Evolutionary conservation across 2,113 vertebrate species (phyloP).

Genomic region (Camelus bactrianus): DNA sequence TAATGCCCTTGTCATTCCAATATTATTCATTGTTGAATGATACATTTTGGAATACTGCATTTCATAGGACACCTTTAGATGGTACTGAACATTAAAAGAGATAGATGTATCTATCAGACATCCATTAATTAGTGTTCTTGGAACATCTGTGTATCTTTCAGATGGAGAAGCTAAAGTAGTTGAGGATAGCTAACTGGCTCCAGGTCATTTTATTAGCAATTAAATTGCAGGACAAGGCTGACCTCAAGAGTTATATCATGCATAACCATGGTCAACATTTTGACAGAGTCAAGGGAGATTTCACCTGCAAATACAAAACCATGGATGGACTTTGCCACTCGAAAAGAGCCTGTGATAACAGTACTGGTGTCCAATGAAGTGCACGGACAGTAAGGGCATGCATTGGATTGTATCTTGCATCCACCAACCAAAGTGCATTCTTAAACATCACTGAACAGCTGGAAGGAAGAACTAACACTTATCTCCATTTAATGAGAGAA

Average conservation of each 20-base stretch:
- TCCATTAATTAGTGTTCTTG: background rate
- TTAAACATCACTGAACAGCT: background rate
- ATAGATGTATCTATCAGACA: background rate
- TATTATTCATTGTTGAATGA: background rate
- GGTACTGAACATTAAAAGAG: background rate
- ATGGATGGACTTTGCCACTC: background rate
- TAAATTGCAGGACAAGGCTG: background rate
- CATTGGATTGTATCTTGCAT: background rate
- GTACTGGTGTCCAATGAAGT: background rate
- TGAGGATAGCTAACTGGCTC: background rate
- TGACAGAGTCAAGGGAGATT: background rate
- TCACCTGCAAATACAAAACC: background rate
- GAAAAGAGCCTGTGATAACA: background rate
- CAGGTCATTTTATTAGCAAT: background rate
- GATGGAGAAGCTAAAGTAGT: background rate
- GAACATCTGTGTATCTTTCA: background rate
- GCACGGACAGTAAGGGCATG: background rate
- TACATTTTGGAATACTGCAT: background rate
- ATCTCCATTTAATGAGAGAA: background rate
- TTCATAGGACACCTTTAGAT: background rate
- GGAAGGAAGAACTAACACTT: background rate
- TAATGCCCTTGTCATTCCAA: constrained; percentile 3
- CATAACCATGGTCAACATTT: constrained; percentile 12
- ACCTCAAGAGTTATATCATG: background rate
- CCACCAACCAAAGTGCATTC: background rate